phyloP scores from a whole-genome alignment of 2,888 invertebrate genomes.

The Noctua pronuba region DNA sequence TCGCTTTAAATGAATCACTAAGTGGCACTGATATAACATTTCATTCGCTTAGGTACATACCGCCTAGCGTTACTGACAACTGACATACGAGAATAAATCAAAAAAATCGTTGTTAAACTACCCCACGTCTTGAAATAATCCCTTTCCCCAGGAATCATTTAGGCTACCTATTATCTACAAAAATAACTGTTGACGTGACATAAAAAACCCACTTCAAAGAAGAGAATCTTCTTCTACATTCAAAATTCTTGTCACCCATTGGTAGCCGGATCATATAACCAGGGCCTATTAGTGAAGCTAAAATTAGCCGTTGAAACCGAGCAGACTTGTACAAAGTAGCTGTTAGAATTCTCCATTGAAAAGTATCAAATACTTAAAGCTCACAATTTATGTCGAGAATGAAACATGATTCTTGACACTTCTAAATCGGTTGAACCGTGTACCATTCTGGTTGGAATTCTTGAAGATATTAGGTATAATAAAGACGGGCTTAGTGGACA shows the following conservation, averaged over 20 bases:
- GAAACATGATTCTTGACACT: slow-evolving; percentile 62
- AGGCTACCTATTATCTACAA: neutral
- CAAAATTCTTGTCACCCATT: slow-evolving; percentile 45
- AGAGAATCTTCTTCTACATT: neutral
- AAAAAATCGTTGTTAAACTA: neutral
- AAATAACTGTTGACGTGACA: neutral
- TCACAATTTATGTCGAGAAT: slow-evolving; percentile 64
- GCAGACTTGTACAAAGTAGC: slow-evolving; percentile 48
- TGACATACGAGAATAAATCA: neutral
- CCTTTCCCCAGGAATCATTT: neutral
- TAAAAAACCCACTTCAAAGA: slow-evolving; percentile 23
- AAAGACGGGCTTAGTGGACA: slow-evolving; percentile 46
- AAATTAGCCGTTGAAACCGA: slow-evolving; percentile 56
- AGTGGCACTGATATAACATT: neutral
- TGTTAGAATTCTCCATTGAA: slow-evolving; percentile 56
- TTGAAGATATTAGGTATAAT: slow-evolving; percentile 41
- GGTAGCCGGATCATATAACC: slow-evolving; percentile 56
- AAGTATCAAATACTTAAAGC: slow-evolving; percentile 66
- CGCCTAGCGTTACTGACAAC: neutral
- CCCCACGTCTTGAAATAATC: too few species aligned
- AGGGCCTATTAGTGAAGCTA: slow-evolving; percentile 56
- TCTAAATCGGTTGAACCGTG: slow-evolving; percentile 58
- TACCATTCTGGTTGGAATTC: slow-evolving; percentile 56
- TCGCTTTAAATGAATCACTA: neutral
- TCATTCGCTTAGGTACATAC: neutral